A percentile compares a stretch with the other conserved stretches of the same genome.
Conservation (phyloP, 2,113 vertebrate species). For the Cryptoleucopteryx plumbea region DNA sequence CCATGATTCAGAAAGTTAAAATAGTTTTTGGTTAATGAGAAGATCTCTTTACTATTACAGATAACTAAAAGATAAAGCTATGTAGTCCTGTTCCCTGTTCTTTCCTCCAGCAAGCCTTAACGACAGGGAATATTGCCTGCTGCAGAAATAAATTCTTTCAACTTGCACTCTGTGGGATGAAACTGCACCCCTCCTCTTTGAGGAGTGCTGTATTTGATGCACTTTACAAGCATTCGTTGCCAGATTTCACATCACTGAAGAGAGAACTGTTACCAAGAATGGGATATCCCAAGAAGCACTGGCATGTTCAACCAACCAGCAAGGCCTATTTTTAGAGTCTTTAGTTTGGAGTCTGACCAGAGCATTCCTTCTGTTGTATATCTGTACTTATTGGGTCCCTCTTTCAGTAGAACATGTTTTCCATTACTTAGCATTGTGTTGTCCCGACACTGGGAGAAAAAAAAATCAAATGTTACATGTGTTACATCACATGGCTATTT, state of each 20-base stretch:
- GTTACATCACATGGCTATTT: not conserved
- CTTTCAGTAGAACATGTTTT: not conserved
- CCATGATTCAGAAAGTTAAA: not conserved
- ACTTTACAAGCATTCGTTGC: not conserved
- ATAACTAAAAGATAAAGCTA: not conserved
- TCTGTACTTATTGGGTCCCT: not conserved
- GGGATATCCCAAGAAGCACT: not conserved
- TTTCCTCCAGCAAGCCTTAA: not conserved
- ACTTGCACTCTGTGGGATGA: not conserved
- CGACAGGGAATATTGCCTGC: not conserved
- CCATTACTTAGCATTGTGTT: not conserved
- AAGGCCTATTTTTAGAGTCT: constrained; percentile 14
- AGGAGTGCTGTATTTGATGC: not conserved
- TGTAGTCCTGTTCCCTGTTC: not conserved
- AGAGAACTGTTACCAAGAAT: constrained; percentile 4
- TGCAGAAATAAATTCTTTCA: not conserved
- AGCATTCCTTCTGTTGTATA: not conserved
- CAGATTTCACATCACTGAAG: not conserved
- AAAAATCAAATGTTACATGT: not conserved
- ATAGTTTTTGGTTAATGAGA: not conserved
- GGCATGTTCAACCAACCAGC: not conserved
- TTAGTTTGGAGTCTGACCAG: constrained; percentile 14
- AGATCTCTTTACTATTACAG: not conserved
- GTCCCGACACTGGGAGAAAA: not conserved
- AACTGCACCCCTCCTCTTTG: not conserved